Conservation (phyloP, 2,888 invertebrate genomes). For the Rutpela maculata region DNA sequence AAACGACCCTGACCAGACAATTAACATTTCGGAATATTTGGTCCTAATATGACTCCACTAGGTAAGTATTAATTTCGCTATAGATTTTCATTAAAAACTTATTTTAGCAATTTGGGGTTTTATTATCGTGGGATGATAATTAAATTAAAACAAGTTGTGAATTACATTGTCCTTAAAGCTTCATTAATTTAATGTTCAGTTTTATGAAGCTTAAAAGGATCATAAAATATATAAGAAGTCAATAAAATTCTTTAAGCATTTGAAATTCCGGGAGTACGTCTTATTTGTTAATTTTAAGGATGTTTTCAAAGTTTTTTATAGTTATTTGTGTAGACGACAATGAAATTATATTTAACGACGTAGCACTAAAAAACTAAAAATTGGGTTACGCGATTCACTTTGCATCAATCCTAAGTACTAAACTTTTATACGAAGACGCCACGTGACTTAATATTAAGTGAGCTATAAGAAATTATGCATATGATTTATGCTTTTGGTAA, state of each 20-base stretch:
- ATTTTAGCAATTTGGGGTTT: not conserved
- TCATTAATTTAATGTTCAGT: not conserved
- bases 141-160: constrained; percentile 1
- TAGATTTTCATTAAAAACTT: too few relatives aligned
- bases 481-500: too few relatives aligned
- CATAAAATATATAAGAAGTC: not conserved
- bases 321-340: not conserved
- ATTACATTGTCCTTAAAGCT: constrained; percentile 1
- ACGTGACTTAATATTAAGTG: too few relatives aligned
- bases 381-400: not conserved
- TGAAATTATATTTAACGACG: not conserved
- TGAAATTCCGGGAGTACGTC: not conserved
- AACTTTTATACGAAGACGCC: too few relatives aligned
- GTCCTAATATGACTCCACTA: too few relatives aligned
- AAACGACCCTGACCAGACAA: too few relatives aligned
- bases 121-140: not conserved
- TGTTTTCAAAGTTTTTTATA: not conserved
- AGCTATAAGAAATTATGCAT: too few relatives aligned
- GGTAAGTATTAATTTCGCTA: too few relatives aligned
- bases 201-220: constrained; percentile 1
- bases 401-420: too few relatives aligned
- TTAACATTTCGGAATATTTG: too few relatives aligned
- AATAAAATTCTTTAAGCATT: not conserved
- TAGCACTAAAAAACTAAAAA: not conserved
- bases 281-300: not conserved